Percentiles rank a stretch among this genome's conserved stretches.
These are phyloP conservation scores for Delia radicum DNA, from an alignment of 1,140 invertebrate genomes.

Conservation along the genomic window DNA sequence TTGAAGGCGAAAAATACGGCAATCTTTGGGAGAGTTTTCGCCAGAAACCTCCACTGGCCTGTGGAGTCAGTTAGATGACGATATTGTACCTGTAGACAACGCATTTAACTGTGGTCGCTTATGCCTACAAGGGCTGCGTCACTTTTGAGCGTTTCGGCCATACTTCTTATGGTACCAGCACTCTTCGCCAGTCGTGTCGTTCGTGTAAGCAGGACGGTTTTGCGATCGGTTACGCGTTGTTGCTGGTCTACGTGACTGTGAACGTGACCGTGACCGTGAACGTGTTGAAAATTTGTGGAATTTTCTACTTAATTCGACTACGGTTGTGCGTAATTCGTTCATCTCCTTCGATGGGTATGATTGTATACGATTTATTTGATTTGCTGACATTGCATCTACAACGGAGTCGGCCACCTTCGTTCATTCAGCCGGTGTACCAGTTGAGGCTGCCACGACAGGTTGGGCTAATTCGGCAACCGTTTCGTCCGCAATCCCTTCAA, in stretches of 20 bases:
- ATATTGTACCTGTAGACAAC: not conserved
- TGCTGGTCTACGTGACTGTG: not conserved
- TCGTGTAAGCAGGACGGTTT: not conserved
- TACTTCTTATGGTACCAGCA: constrained; percentile 19
- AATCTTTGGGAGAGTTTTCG: not conserved
- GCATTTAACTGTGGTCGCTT: not conserved
- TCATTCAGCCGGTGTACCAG: not conserved
- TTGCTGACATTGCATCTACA: not conserved
- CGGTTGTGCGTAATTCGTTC: not conserved
- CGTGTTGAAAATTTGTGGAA: not conserved
- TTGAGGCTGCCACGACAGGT: not conserved
- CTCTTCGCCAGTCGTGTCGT: not conserved
- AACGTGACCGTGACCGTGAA: too few relatives aligned
- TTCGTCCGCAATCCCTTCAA: too few relatives aligned
- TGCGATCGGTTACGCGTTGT: not conserved
- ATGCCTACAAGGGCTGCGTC: not conserved
- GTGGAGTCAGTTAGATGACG: not conserved
- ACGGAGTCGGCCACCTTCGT: constrained; percentile 12
- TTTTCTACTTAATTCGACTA: not conserved
- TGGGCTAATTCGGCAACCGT: not conserved
- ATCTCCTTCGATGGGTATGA: not conserved
- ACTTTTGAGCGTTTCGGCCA: too few relatives aligned
- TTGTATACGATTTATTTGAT: not conserved
- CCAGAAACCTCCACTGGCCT: not conserved
- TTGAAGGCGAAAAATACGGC: not conserved